Evolutionary conservation across 2,113 vertebrate genomes (phyloP).

Genomic region (Anser brachyrhynchus): DNA sequence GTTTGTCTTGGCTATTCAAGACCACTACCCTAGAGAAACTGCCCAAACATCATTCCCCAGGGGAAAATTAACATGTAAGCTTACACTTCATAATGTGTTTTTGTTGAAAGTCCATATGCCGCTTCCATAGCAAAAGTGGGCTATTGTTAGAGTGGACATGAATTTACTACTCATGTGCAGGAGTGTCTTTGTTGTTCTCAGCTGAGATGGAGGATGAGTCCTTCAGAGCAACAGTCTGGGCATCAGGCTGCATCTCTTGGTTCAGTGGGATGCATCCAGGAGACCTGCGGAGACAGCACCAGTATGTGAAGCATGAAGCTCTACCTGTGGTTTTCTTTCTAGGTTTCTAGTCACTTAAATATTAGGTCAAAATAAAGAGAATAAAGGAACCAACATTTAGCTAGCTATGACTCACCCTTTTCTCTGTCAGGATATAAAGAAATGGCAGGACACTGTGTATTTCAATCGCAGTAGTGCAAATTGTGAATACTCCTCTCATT

Average conservation of each 20-base stretch:
- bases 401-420: neutral
- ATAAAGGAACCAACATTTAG: neutral
- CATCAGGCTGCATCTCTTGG: neutral
- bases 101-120: neutral
- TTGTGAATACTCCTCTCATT: neutral
- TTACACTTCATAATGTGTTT: fast-evolving
- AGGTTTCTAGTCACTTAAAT: neutral
- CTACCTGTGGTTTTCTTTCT: neutral
- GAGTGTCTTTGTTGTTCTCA: neutral
- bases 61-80: neutral
- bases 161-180: fast-evolving
- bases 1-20: neutral
- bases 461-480: neutral
- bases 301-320: neutral
- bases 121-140: neutral
- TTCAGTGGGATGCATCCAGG: neutral
- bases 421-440: neutral
- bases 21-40: neutral
- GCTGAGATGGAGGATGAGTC: neutral
- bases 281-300: neutral
- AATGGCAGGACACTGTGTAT: neutral
- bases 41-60: fast-evolving
- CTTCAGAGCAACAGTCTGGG: neutral
- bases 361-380: neutral
- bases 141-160: neutral